phyloP scores from a whole-genome alignment of 2,797 vertebrate species.

The Alosa sapidissima region DNA sequence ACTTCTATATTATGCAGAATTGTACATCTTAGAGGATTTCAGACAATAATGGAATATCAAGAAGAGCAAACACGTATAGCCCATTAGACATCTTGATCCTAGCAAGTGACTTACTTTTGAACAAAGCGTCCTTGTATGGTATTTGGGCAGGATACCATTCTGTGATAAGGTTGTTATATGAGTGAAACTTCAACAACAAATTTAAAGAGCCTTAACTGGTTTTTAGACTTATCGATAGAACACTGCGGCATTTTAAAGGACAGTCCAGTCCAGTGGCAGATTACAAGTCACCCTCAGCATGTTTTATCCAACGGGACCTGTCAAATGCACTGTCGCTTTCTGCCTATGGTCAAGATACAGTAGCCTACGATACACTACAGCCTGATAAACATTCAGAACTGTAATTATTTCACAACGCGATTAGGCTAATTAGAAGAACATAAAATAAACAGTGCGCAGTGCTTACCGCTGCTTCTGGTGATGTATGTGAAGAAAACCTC shows the following conservation, averaged over 20 bases:
- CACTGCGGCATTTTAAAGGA: slow-evolving; percentile 60
- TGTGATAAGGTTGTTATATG: neutral
- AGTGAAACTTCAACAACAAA: slow-evolving; percentile 6
- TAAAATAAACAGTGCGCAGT: neutral
- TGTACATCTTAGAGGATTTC: neutral
- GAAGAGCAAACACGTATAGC: neutral
- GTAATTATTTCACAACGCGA: neutral
- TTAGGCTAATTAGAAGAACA: neutral
- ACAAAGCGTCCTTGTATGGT: neutral
- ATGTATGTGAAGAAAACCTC: neutral
- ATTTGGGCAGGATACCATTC: neutral
- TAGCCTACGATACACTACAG: neutral
- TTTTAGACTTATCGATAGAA: slow-evolving; percentile 24
- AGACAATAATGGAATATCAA: neutral
- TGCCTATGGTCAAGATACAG: neutral
- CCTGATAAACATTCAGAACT: neutral
- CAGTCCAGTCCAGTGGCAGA: slow-evolving; percentile 50
- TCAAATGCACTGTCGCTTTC: neutral
- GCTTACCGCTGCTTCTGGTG: neutral
- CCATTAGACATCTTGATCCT: neutral
- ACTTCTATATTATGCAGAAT: neutral
- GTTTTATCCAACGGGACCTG: neutral
- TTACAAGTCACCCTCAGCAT: slow-evolving; percentile 52
- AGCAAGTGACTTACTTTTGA: neutral
- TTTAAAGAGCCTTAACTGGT: neutral